Evolutionary conservation across 2,113 vertebrate genomes (phyloP).

Genomic region (Thryonomys swinderianus): DNA sequence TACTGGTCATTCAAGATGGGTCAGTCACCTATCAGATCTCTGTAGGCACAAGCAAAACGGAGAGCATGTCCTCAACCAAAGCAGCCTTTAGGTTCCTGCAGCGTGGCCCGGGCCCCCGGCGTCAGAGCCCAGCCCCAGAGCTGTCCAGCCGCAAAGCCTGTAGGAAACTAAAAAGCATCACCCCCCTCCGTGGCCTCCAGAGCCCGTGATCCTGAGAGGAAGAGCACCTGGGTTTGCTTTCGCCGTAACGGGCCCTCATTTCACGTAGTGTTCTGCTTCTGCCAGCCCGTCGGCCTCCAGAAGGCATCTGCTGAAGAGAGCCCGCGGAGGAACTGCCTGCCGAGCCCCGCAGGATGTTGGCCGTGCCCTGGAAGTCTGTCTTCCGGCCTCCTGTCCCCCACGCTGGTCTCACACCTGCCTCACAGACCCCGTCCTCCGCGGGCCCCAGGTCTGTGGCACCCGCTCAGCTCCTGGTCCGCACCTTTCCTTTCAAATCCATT

Average conservation of each 20-base stretch:
- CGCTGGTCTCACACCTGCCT: not conserved
- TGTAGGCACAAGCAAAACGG: not conserved
- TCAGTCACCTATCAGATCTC: not conserved
- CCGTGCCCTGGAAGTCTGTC: not conserved
- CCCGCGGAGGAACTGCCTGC: not conserved
- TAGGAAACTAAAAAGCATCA: not conserved
- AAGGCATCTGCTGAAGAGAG: not conserved
- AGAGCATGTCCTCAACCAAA: not conserved
- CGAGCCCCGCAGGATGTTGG: accelerated
- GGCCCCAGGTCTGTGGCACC: not conserved
- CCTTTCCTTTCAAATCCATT: not conserved
- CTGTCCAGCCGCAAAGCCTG: not conserved
- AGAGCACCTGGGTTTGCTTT: not conserved
- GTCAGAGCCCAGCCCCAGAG: not conserved
- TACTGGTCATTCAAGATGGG: too few species aligned
- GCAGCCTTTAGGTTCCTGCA: not conserved
- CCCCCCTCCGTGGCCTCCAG: not conserved
- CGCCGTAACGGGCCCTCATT: not conserved
- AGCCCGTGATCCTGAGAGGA: not conserved
- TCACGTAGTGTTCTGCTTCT: not conserved
- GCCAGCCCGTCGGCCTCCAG: not conserved
- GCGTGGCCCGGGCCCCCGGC: accelerated
- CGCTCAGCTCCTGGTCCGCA: not conserved
- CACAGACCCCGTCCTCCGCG: not conserved
- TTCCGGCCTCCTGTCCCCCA: not conserved